Evolutionary conservation across 2,113 vertebrate species (phyloP).

Genomic region (Saccopteryx leptura): DNA sequence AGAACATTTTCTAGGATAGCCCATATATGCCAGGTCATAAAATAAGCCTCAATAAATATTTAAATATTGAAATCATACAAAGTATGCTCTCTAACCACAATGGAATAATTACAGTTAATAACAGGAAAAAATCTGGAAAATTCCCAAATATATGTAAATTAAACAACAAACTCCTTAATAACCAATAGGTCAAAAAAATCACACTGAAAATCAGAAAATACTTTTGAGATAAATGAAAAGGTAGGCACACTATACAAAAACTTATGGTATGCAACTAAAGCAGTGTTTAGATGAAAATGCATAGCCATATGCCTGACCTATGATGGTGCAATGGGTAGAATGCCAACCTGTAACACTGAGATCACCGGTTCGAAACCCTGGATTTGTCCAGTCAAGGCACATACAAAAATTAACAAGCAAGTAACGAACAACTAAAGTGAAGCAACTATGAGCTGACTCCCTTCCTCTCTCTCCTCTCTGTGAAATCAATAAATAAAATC

Average conservation of each 20-base stretch:
- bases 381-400: too few species aligned
- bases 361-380: too few species aligned
- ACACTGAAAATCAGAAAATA: slow-evolving; percentile 32
- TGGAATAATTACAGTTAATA: slow-evolving; percentile 3
- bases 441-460: too few species aligned
- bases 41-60: background rate
- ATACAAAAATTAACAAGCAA: too few species aligned
- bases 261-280: background rate
- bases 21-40: background rate
- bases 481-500: too few species aligned
- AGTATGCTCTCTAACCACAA: slow-evolving; percentile 33
- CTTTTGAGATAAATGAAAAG: slow-evolving; percentile 29
- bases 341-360: too few species aligned
- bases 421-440: too few species aligned
- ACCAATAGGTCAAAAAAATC: slow-evolving; percentile 2
- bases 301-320: background rate
- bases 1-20: background rate
- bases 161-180: slow-evolving; percentile 3
- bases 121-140: slow-evolving; percentile 26
- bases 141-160: background rate
- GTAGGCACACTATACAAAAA: background rate
- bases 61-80: background rate
- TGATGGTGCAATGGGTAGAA: too few species aligned
- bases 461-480: too few species aligned
- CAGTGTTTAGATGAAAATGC: background rate